Evolutionary conservation across 1,140 invertebrate species (phyloP).

Genomic region (Drosophila prosaltans): DNA sequence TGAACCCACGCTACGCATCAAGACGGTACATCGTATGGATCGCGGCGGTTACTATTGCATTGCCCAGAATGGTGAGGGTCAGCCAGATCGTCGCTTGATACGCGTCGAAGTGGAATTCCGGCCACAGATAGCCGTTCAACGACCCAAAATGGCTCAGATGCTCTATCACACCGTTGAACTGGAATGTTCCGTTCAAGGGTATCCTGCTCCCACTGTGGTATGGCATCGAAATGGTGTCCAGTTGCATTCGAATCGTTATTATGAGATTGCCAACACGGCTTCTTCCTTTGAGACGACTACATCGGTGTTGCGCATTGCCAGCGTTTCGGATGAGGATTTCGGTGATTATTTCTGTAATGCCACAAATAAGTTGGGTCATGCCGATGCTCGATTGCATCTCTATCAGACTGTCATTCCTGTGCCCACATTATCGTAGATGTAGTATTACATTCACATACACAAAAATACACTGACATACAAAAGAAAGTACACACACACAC

Average conservation of each 20-base stretch:
- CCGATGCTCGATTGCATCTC: slow-evolving; percentile 87
- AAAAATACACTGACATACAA: slow-evolving; percentile 14
- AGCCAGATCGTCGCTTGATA: slow-evolving; percentile 88
- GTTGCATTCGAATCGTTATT: slow-evolving; percentile 90
- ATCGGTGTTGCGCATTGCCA: slow-evolving; percentile 90
- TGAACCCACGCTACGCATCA: slow-evolving; percentile 89
- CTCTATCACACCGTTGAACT: slow-evolving; percentile 91
- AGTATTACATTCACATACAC: slow-evolving; percentile 6
- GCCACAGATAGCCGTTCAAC: slow-evolving; percentile 89
- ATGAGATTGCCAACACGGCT: slow-evolving; percentile 90
- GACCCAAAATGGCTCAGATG: slow-evolving; percentile 89
- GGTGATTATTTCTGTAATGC: slow-evolving; percentile 90
- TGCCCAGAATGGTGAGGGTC: slow-evolving; percentile 92
- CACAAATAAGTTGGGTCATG: slow-evolving; percentile 89
- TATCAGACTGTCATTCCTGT: slow-evolving; percentile 84
- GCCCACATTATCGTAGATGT: slow-evolving; percentile 50
- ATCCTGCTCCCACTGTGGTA: slow-evolving; percentile 90
- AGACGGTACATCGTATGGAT: slow-evolving; percentile 88
- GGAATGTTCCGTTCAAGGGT: slow-evolving; percentile 92
- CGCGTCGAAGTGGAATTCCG: slow-evolving; percentile 92
- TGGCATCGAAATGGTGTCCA: slow-evolving; percentile 89
- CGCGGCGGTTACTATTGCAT: slow-evolving; percentile 94
- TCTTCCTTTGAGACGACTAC: slow-evolving; percentile 91
- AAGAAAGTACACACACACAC: slow-evolving; percentile 20
- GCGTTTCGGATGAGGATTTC: slow-evolving; percentile 91